phyloP scores from a whole-genome alignment of 2,113 vertebrate species.

The Scytalopus superciliaris region DNA sequence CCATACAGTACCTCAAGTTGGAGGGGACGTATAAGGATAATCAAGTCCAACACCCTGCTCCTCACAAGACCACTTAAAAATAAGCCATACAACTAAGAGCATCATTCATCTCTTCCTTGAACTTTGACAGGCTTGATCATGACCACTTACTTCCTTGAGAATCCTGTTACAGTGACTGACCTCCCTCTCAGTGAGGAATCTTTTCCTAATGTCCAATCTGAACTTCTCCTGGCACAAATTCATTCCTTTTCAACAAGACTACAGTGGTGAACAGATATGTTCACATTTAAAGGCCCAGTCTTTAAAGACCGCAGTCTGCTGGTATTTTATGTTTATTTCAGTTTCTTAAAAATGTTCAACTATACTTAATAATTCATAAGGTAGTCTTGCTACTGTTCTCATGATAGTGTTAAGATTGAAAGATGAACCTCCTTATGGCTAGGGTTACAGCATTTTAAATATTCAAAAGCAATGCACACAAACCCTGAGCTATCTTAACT shows the following conservation, averaged over 20 bases:
- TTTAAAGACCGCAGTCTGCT: background rate
- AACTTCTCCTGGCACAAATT: background rate
- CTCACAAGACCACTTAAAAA: background rate
- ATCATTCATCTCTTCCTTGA: background rate
- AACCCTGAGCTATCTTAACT: background rate
- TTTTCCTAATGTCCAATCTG: background rate
- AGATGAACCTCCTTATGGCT: background rate
- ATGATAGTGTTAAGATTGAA: background rate
- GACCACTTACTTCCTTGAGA: background rate
- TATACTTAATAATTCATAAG: background rate
- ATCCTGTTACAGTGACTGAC: background rate
- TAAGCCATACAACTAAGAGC: background rate
- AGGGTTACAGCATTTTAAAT: background rate
- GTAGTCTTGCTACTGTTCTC: background rate
- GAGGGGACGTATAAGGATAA: background rate
- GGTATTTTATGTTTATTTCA: background rate
- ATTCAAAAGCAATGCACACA: background rate
- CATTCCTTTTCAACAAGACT: background rate
- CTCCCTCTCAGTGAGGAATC: background rate
- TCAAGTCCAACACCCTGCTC: background rate
- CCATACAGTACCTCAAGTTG: background rate
- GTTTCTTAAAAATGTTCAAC: background rate
- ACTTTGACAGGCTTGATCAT: background rate
- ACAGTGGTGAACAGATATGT: background rate
- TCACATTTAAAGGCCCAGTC: background rate